Conservation (phyloP, 2,888 invertebrate genomes). For the Fabriciana adippe region DNA sequence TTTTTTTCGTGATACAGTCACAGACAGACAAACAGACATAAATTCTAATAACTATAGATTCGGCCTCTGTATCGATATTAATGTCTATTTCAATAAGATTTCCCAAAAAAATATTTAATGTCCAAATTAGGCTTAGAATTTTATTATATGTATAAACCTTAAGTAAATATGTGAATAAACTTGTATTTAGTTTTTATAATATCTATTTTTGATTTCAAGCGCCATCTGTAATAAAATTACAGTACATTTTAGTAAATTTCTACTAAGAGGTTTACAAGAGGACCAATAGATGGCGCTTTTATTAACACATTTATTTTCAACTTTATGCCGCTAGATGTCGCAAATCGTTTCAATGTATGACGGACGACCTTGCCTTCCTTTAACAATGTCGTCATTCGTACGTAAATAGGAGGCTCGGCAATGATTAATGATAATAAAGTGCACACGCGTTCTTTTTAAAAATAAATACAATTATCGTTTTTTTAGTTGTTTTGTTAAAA, state of each 20-base stretch:
- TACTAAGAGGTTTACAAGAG: neutral
- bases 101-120: too few species aligned
- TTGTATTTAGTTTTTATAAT: too few species aligned
- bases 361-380: slow-evolving; percentile 31
- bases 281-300: slow-evolving; percentile 10
- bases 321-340: slow-evolving; percentile 19
- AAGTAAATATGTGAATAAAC: too few species aligned
- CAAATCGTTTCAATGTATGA: neutral
- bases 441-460: slow-evolving; percentile 19
- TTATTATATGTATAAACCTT: too few species aligned
- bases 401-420: slow-evolving; percentile 38
- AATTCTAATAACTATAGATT: too few species aligned
- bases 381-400: slow-evolving; percentile 30
- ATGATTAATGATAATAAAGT: slow-evolving; percentile 26
- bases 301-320: neutral
- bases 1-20: too few species aligned
- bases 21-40: too few species aligned
- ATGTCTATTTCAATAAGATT: too few species aligned
- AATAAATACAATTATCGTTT: slow-evolving; percentile 10
- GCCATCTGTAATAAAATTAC: slow-evolving; percentile 14
- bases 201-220: neutral
- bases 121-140: too few species aligned
- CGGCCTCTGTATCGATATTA: too few species aligned
- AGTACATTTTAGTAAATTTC: neutral
- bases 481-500: neutral